Base-by-base conservation (phyloP, 2,888 invertebrate species). In the Clepsis dumicolana region DNA sequence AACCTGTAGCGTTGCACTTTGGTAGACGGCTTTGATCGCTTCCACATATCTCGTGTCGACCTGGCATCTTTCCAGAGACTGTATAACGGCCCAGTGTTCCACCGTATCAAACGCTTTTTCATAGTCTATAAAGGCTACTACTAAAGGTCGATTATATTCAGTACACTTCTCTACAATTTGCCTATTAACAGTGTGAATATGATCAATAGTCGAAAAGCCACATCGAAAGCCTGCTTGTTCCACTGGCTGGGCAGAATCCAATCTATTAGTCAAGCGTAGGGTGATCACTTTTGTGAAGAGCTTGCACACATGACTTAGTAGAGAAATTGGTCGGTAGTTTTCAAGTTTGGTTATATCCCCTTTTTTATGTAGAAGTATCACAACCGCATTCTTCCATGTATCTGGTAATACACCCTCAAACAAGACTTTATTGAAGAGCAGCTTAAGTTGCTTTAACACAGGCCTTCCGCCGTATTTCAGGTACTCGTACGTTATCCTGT, bases 271-370 rank as follows among this genome's bases (percentile, higher is more conserved):
- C 4, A 50, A n/a, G 10, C 50, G 50, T n/a, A 50, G 10, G 4
- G 50, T 50, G 10, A 50, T 10, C 8, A 50, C 21, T 10, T 50
- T 50, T 3, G 50, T 50, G 12, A 50, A 50, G 3, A 50, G 24
- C n/a, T 50, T 50, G 8, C 21, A 50, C 10, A 50, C 12, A n/a
- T 50, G 50, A 8, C 50, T 50, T 4, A 50, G 12, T 10, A 50
- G n/a, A 24, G 50, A 50, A n/a, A 50, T 50, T 10, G 50, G 24
- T 10, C 50, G 50, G 24, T 50, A 50, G 24, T 50, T 50, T 4
- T 1, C 10, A 12, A 50, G 24, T 24, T 50, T 50, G 21, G 50
- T 21, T 10, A 50, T 21, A 24, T 50, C 18, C 1, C 50, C 50
- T 50, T 50, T 50, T 10, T 50, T 50, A 10, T 21, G 24, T 2